Evolutionary conservation across 2,888 invertebrate species (phyloP).

Genomic region (Hedya salicella): DNA sequence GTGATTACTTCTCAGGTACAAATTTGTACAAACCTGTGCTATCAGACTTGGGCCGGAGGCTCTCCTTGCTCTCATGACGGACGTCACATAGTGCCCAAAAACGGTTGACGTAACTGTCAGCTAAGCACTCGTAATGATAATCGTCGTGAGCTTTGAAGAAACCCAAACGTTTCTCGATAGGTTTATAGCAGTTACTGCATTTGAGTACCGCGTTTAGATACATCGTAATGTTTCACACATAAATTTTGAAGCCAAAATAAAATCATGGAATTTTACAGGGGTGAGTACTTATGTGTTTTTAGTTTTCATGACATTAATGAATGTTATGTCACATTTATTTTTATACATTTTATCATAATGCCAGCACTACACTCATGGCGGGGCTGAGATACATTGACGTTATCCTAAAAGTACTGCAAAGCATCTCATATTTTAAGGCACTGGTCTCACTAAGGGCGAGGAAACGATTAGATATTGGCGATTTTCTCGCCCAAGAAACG

Average conservation of each 20-base stretch:
- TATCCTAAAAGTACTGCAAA: too few relatives aligned
- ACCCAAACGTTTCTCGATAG: conserved; percentile 59
- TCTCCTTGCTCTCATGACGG: conserved; percentile 59
- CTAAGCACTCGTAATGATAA: conserved; percentile 69
- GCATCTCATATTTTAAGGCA: too few relatives aligned
- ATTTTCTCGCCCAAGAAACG: too few relatives aligned
- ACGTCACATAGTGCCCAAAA: conserved; percentile 75
- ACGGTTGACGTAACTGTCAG: conserved; percentile 72
- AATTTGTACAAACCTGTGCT: conserved; percentile 47
- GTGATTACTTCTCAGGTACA: too few relatives aligned
- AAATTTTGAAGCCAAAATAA: conserved; percentile 31
- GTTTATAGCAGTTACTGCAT: conserved; percentile 63
- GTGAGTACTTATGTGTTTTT: not conserved
- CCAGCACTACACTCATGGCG: too few relatives aligned
- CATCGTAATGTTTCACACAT: conserved; percentile 49
- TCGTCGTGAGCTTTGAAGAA: conserved; percentile 62
- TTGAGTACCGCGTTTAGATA: conserved; percentile 50
- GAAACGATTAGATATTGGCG: too few relatives aligned
- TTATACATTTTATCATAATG: not conserved
- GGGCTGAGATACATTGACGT: too few relatives aligned
- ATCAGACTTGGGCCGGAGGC: conserved; percentile 49
- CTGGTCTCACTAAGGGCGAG: too few relatives aligned
- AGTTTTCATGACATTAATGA: not conserved
- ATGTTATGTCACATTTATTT: too few relatives aligned
- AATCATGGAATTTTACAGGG: not conserved